Percentiles rank a stretch among this genome's conserved stretches.
phyloP scores from a whole-genome alignment of 2,113 vertebrate species.

The Daphoenositta chrysoptera region DNA sequence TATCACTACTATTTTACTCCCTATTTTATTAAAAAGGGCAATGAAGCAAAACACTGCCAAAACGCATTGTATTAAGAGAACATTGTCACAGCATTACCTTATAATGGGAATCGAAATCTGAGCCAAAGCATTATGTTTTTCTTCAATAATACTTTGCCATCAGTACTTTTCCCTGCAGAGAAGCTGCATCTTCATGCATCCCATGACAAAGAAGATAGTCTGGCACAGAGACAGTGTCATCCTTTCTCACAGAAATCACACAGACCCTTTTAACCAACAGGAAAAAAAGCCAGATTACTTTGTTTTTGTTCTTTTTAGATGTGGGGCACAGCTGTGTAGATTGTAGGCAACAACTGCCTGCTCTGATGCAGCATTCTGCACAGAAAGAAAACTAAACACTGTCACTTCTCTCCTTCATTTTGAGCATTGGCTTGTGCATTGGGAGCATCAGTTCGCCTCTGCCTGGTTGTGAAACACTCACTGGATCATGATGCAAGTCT shows the following conservation, averaged over 20 bases:
- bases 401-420: background rate
- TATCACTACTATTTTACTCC: background rate
- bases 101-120: background rate
- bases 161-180: background rate
- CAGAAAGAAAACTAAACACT: background rate
- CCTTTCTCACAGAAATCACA: background rate
- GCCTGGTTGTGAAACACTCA: background rate
- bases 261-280: background rate
- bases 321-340: background rate
- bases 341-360: background rate
- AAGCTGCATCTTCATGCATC: background rate
- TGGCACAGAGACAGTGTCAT: background rate
- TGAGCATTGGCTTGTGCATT: background rate
- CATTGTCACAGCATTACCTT: background rate
- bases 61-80: background rate
- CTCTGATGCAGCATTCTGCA: background rate
- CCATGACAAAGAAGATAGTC: background rate
- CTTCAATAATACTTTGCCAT: constrained; percentile 17
- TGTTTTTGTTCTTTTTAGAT: background rate
- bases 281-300: background rate
- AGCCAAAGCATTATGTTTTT: background rate
- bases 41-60: background rate
- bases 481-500: background rate
- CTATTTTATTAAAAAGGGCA: background rate
- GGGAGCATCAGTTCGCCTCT: background rate